Conservation (phyloP, 2,888 invertebrate genomes). For the Chrysolina haemoptera region DNA sequence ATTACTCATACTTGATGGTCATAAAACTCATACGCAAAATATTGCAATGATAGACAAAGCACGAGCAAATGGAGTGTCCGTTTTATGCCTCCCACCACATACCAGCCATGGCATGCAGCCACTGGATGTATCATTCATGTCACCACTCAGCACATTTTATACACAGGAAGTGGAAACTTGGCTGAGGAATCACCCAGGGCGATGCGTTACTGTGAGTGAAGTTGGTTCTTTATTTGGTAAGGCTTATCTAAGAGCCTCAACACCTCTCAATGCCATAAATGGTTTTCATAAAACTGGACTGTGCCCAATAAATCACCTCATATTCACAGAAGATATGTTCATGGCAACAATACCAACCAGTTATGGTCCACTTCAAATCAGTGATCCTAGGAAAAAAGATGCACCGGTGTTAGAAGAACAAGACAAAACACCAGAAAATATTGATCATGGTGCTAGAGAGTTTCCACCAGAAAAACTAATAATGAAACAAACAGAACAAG, state of each 20-base stretch:
- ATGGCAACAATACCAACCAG: conserved; percentile 22
- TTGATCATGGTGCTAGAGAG: too few species aligned
- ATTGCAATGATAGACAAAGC: conserved; percentile 36
- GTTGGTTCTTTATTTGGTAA: conserved; percentile 49
- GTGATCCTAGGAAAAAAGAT: conserved; percentile 24
- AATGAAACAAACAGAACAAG: conserved; percentile 7
- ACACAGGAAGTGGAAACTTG: conserved; percentile 41
- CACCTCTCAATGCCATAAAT: conserved; percentile 54
- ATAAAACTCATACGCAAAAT: neutral
- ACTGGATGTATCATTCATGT: conserved; percentile 56
- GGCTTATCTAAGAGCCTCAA: conserved; percentile 55
- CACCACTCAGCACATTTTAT: conserved; percentile 45
- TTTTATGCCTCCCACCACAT: conserved; percentile 61
- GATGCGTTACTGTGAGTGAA: conserved; percentile 54
- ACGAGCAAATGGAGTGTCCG: conserved; percentile 55
- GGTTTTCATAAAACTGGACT: conserved; percentile 50
- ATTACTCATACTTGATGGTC: conserved; percentile 40
- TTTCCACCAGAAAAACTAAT: conserved; percentile 1
- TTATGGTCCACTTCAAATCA: conserved; percentile 31
- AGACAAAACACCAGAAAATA: too few species aligned
- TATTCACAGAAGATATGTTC: conserved; percentile 32
- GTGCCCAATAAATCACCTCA: conserved; percentile 30
- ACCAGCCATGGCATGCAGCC: conserved; percentile 58
- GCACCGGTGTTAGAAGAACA: conserved; percentile 11
- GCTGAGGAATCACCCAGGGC: conserved; percentile 54